These are phyloP conservation scores for Ophion ventricosus DNA, from an alignment of 2,888 invertebrate genomes.

Conservation along the genomic window DNA sequence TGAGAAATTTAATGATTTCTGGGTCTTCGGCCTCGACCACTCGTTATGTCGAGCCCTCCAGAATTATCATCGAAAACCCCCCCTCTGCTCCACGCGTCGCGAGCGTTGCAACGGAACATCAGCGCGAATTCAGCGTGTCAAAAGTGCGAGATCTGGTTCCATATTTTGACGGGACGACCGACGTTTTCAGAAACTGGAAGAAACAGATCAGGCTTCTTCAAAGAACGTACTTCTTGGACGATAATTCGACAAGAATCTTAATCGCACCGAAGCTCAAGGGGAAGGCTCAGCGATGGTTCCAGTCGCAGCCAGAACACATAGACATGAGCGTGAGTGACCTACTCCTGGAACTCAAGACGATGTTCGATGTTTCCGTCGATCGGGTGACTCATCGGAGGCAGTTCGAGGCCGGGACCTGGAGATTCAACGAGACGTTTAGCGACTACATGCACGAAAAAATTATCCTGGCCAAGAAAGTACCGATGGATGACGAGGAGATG, in stretches of 20 bases:
- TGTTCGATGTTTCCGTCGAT: constrained; percentile 58
- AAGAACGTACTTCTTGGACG: constrained; percentile 49
- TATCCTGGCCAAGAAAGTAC: constrained; percentile 62
- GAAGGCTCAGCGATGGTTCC: constrained; percentile 58
- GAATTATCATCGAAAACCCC: neutral
- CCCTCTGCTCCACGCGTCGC: neutral
- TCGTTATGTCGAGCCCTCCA: neutral
- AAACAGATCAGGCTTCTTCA: constrained; percentile 53
- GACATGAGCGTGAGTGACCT: constrained; percentile 54
- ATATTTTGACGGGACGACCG: constrained; percentile 54
- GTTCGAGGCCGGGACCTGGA: constrained; percentile 62
- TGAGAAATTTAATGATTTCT: neutral
- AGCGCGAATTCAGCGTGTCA: constrained; percentile 30
- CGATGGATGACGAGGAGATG: constrained; percentile 59
- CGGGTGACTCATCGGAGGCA: constrained; percentile 38
- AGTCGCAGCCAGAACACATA: constrained; percentile 55
- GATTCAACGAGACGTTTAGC: constrained; percentile 54
- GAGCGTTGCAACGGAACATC: neutral
- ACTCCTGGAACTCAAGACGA: constrained; percentile 47
- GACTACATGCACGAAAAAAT: constrained; percentile 67
- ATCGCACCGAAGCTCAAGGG: constrained; percentile 60
- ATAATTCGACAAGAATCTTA: constrained; percentile 49
- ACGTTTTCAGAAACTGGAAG: constrained; percentile 53
- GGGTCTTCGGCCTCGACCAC: neutral
- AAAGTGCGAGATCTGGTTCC: constrained; percentile 50